Evolutionary conservation across 2,113 vertebrate species (phyloP).

Genomic region (Cryptomyrus ogoouensis): DNA sequence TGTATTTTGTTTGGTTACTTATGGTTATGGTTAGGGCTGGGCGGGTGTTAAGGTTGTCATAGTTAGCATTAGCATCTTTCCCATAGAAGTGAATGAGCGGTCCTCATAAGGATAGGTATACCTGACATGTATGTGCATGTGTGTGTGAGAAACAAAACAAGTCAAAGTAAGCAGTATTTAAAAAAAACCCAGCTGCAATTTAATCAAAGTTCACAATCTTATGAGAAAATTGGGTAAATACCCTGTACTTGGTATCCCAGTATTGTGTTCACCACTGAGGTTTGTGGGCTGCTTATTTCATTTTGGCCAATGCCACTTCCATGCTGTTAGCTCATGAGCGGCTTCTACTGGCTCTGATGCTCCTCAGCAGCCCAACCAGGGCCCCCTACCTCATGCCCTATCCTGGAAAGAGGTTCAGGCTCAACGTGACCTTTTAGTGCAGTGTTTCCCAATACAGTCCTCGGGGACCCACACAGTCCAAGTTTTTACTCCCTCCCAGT

Average conservation of each 20-base stretch:
- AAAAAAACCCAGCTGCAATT: not conserved
- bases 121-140: not conserved
- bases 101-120: too few relatives aligned
- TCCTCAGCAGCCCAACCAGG: not conserved
- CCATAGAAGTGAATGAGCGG: too few relatives aligned
- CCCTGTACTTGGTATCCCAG: not conserved
- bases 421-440: not conserved
- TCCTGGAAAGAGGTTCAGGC: not conserved
- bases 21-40: too few relatives aligned
- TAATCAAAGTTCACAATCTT: not conserved
- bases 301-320: not conserved
- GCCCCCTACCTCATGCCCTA: not conserved
- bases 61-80: too few relatives aligned
- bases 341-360: not conserved
- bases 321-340: not conserved
- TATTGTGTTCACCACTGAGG: not conserved
- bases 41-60: too few relatives aligned
- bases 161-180: not conserved
- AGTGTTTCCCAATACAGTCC: not conserved
- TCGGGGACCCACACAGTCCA: not conserved
- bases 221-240: not conserved
- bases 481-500: not conserved
- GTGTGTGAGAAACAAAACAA: constrained; percentile 28
- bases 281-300: not conserved
- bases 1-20: too few relatives aligned